Base-by-base conservation (phyloP, 2,888 invertebrate species). In the Brenthis daphne region DNA sequence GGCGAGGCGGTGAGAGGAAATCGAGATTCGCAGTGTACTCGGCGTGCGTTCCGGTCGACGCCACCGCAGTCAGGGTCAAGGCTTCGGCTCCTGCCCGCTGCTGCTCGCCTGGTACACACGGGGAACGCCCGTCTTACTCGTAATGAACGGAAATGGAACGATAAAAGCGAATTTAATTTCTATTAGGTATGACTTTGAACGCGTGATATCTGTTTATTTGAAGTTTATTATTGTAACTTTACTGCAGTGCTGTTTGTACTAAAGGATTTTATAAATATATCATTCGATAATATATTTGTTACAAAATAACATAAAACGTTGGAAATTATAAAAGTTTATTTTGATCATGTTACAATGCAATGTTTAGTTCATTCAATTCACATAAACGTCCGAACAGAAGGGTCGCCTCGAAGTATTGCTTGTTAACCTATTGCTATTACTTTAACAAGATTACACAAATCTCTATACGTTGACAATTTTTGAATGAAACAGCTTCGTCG, bases 31-130 rank as follows among this genome's bases (percentile, higher is more conserved):
- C 89, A 84, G 83, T 86, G 87, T 84, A 80, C 85, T 85, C 85
- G 85, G 86, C 85, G 88, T 85, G 86, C 92, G 91, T 91, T 90
- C 89, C 91, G 92, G 92, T 92, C 92, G 92, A 85, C 92, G 92
- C 91, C 92, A 90, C 89, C 90, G 86, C 85, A 85, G 82, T 89
- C 91, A 92, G 92, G 92, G 91, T 92, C 92, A 92, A 92, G 92
- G 92, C 88, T 90, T 90, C 82, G 81, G 80, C 85, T 88, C 85
- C 89, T 88, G 85, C 86, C 82, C 84, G 80, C 82, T 86, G 82
- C 86, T 89, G 88, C 85, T 80, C 82, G 89, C 88, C 88, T 90
- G 83, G 88, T 91, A 83, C 79, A 78, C 79, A 78, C 78, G 78
- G 79, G 76, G 77, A 76, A 73, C 77, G 77, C 74, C 77, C 77